These are phyloP conservation scores for Lepidurus apus DNA, from an alignment of 1,140 invertebrate species.

Conservation along the genomic window DNA sequence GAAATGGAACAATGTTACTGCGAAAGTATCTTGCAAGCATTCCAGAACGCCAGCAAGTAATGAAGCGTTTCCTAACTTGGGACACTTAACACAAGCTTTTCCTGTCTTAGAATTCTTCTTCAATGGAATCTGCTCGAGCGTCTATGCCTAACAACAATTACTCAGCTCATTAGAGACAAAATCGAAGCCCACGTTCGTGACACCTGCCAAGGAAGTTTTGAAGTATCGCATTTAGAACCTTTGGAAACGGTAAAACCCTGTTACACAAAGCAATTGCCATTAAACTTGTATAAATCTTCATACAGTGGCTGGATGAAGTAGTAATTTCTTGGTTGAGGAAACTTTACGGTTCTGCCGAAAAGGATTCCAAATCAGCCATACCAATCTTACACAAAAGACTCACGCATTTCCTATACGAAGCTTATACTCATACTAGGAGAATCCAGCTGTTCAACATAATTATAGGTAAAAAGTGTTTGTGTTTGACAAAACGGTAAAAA, in stretches of 20 bases:
- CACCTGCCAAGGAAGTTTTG: slow-evolving; percentile 74
- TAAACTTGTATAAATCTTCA: slow-evolving; percentile 37
- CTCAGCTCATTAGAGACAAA: slow-evolving; percentile 68
- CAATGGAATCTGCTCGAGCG: slow-evolving; percentile 71
- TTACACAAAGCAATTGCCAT: slow-evolving; percentile 34
- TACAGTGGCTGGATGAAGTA: slow-evolving; percentile 71
- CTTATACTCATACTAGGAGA: slow-evolving; percentile 78
- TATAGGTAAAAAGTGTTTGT: slow-evolving; percentile 58
- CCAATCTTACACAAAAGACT: slow-evolving; percentile 62
- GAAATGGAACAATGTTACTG: slow-evolving; percentile 67
- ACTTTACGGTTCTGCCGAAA: slow-evolving; percentile 47
- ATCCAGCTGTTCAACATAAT: slow-evolving; percentile 93
- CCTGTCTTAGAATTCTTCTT: slow-evolving; percentile 51
- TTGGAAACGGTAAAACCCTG: slow-evolving; percentile 59
- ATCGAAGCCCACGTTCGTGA: slow-evolving; percentile 73
- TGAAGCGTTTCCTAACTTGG: not conserved
- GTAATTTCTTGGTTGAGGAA: slow-evolving; percentile 71
- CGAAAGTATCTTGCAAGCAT: slow-evolving; percentile 63
- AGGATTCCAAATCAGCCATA: slow-evolving; percentile 46
- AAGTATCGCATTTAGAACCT: slow-evolving; percentile 64
- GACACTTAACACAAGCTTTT: slow-evolving; percentile 25
- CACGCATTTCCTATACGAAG: slow-evolving; percentile 79
- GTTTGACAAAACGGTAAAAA: not conserved
- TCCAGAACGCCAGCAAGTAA: slow-evolving; percentile 69
- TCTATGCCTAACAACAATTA: slow-evolving; percentile 70